Evolutionary conservation across 2,797 vertebrate species (phyloP), one percentile per base, ranked within the genome.

Genomic region (Sorex maritimensis): DNA sequence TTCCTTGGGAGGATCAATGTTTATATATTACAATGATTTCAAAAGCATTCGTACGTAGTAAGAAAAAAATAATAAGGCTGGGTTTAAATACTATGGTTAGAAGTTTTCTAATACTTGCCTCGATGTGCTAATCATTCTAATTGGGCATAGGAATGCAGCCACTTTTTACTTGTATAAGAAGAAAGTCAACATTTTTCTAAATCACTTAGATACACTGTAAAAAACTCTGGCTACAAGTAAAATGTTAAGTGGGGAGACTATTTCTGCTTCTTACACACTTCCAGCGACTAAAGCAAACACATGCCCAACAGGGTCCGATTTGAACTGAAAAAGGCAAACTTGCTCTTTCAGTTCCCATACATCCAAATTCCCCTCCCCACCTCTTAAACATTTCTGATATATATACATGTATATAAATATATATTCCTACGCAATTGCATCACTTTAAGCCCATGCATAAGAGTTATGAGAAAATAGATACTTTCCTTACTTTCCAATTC

Each of bases 311-410:
- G 4, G 79, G 80, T 79, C 86, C 38, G 10, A 5, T 58, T 81
- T 86, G 96, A 96, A 91, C 93, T 95, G 92, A 94, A 91, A 58
- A 0, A 81, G 93, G 96, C 81, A 86, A 78, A 91, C 82, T 74
- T 96, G 95, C 94, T 96, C 96, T 92, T 95, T 96, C 96, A 73
- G 85, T 77, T 95, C 77, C 21, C 89, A 95, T 86, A 44, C 81
- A 81, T 91, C 41, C 41, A 10, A 58, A 15, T 79, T 94, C 26
- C 46, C 82, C 21, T 38, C 13, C 24, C 86, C 34, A 79, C 24
- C 73, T 90, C 90, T 92, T 65, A 65, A 83, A 82, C 49, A 65
- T 88, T 90, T 95, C 93, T 89, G 23, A n/a, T 65, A 28, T 82
- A 74, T n/a, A 75, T 10, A 44, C 75, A 44, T 81, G 2, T 67